These are phyloP conservation scores for Peromyscus aztecus DNA, from an alignment of 2,797 vertebrate genomes.

Conservation along the genomic window DNA sequence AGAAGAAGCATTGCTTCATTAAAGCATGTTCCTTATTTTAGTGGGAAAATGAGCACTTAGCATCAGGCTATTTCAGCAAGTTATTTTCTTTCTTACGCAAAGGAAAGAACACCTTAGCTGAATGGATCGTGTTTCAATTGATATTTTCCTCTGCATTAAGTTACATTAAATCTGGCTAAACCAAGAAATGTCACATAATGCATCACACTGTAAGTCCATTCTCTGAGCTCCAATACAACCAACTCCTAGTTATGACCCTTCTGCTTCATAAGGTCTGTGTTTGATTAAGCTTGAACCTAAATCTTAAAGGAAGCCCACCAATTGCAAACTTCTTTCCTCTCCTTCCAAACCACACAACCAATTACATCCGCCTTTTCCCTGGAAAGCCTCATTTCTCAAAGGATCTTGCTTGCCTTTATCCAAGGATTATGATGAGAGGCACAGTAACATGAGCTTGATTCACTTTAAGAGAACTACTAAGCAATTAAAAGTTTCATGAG, in stretches of 20 bases:
- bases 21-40: slow-evolving; percentile 47
- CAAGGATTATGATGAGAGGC: slow-evolving; percentile 77
- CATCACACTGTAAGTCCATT: slow-evolving; percentile 52
- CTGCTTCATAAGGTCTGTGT: slow-evolving; percentile 60
- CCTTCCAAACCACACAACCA: slow-evolving; percentile 79
- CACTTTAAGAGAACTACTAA: slow-evolving; percentile 76
- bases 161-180: slow-evolving; percentile 64
- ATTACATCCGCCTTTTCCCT: slow-evolving; percentile 74
- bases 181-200: slow-evolving; percentile 65
- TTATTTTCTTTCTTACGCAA: background rate
- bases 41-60: slow-evolving; percentile 25
- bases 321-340: slow-evolving; percentile 77
- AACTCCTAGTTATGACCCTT: slow-evolving; percentile 62
- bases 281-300: slow-evolving; percentile 80
- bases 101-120: slow-evolving; percentile 71
- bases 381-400: slow-evolving; percentile 80
- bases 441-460: slow-evolving; percentile 67
- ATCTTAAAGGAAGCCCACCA: slow-evolving; percentile 77
- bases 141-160: slow-evolving; percentile 57
- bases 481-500: slow-evolving; percentile 79
- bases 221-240: slow-evolving; percentile 57
- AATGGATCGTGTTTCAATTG: slow-evolving; percentile 49
- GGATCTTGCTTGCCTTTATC: slow-evolving; percentile 75
- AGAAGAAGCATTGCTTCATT: slow-evolving; percentile 5
- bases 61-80: slow-evolving; percentile 40